Base-by-base conservation (phyloP, 2,797 vertebrate genomes). In the Sparidentex hasta region DNA sequence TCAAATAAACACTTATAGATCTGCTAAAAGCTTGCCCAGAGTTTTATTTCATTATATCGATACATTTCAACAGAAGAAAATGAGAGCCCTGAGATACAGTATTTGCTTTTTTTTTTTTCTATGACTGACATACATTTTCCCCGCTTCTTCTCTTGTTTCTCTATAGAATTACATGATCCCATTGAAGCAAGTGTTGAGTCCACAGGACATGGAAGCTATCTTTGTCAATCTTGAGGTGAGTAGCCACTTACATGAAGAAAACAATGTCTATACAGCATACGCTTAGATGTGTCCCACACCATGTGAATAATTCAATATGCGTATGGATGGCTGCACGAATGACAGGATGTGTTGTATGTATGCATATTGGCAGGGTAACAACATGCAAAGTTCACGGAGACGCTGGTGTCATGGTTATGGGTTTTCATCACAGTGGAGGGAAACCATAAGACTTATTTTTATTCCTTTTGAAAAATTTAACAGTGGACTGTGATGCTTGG, bases 141-240 rank as follows among this genome's bases (percentile, higher is more conserved):
- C 14, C 33, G 0, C 51, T 67, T 64, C 41, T 1, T 57, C 20
- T 57, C 5, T 23, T 71, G 1, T 71, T 79, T 66, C 44, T 73
- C 8, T 82, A 91, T 3, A 99, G 98, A 99, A 97, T 88, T 99
- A 99, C 55, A 97, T 99, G 97, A 96, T 95, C 63, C 98, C 98
- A 0, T 79, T 99, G 93, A 96, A 96, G 89, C 95, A 95, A 85
- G 95, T 99, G n/a, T 94, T 99, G 86, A 96, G 91, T 82, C 94
- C 95, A 0, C 95, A 96, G 0, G 98, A 99, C 73, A 97, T 99
- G 96, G 96, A 96, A 57, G 95, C 97, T 4, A 96, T 99, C 91
- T 99, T 99, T 88, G 97, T 99, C 91, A 99, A 99, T 87, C 91
- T 99, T 52, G 98, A 99, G 97, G 98, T 98, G 90, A 91, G 94